Evolutionary conservation across 2,888 invertebrate species (phyloP), one percentile per base, ranked within the genome.

Genomic region (Copidosoma aretas): DNA sequence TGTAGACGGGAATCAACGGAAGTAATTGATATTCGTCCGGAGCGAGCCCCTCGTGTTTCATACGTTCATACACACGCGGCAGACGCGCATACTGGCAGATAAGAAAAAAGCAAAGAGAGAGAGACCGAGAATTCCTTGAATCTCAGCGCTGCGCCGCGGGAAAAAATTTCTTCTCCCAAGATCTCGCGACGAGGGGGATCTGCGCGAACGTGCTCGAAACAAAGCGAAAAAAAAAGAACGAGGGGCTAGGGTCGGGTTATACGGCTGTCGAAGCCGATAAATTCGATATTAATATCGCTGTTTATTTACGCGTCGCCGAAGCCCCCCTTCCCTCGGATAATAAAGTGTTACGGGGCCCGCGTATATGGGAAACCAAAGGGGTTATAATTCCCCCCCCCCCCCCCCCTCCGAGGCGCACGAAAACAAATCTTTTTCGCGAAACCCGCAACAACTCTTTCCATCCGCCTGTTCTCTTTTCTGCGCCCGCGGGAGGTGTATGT

Each of bases 251-350:
- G 32, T 32, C 65, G 56, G 17, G 53, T 57, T 24, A 43, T 68
- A 65, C 58, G 59, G 59, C 65, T 71, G 71, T 68, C 69, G 69
- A 69, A 67, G 61, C 52, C 72, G 70, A 72, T 72, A 72, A 72
- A 72, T 72, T 72, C 70, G 67, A 72, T 72, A 72, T 72, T 72
- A 72, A 72, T 72, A 72, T 72, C 72, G 70, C 41, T 65, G 67
- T 71, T 71, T 71, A 71, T 71, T 63, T 53, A 24, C 60, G 25
- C 59, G 41, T 41, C 32, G 4, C 52, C 54, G 46, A 49, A 53
- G 59, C 41, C 10, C 32, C 32, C 32, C 32, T 32, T 8, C 39
- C n/a, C 10, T 15, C 43, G 65, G 57, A 64, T 67, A 67, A 71
- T 67, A 71, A 64, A 71, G 67, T 67, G 70, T 64, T 66, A 59